Percentiles rank a stretch among this genome's conserved stretches.
Conservation (phyloP, 2,797 vertebrate genomes). For the Ciconia nigra region DNA sequence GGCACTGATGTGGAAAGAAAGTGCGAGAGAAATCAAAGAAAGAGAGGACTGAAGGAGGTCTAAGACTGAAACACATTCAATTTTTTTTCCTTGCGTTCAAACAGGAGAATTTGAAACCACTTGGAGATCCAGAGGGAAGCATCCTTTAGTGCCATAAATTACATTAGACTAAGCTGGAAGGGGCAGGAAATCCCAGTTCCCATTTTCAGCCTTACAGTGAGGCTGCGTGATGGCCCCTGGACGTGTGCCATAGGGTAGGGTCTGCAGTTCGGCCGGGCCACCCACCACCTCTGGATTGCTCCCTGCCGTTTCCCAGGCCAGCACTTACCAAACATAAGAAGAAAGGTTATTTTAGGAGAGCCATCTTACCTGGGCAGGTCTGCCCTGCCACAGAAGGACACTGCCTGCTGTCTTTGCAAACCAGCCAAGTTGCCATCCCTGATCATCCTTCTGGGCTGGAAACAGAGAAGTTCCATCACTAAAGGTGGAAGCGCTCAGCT, state of each 20-base stretch:
- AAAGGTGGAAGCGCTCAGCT: not conserved
- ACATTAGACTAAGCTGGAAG: not conserved
- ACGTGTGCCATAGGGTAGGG: rapidly evolving
- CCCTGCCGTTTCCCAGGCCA: not conserved
- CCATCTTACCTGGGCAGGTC: not conserved
- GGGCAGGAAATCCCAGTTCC: not conserved
- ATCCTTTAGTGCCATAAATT: not conserved
- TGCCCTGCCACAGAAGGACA: not conserved
- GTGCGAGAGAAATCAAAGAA: not conserved
- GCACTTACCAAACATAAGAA: not conserved
- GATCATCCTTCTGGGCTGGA: not conserved
- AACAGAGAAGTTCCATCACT: not conserved
- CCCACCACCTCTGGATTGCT: not conserved
- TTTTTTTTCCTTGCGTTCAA: not conserved
- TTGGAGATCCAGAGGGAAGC: not conserved
- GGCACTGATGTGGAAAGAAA: not conserved
- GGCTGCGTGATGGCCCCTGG: rapidly evolving
- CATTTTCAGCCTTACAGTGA: not conserved
- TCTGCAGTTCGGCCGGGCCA: not conserved
- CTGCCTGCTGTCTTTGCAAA: not conserved
- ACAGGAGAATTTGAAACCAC: not conserved
- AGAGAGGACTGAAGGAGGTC: not conserved
- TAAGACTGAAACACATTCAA: not conserved
- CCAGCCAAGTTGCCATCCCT: not conserved
- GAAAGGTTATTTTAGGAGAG: not conserved